Base-by-base conservation (phyloP, 1,140 invertebrate species). In the Drosophila azteca region DNA sequence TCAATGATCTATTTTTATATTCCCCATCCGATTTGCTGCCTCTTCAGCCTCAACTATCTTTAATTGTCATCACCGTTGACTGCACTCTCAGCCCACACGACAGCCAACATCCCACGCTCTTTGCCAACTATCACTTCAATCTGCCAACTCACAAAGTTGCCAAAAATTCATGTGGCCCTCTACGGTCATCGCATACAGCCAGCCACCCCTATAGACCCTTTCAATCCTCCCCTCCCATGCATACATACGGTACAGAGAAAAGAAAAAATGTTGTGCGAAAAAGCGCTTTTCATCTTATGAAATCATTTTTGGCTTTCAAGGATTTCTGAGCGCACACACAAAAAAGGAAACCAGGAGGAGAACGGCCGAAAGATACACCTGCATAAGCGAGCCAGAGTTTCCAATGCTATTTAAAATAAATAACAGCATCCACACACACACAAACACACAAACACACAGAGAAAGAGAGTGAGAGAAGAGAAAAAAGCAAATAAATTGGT, bases 401-500 rank as follows among this genome's bases (percentile, higher is more conserved):
- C 31, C 78, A 79, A 67, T 67, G 68, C 84, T 79, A 69, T 81
- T 90, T 90, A 90, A 90, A 85, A 90, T 82, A 90, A 90, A 90
- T 90, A 90, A 89, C 69, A 83, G 31, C 53, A 77, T 48, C 41
- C 35, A 31, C 35, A 53, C 48, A 41, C 50, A 60, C 50, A 58
- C 68, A 53, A 39, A 44, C 46, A 63, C 41, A 31, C 35, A 53
- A 43, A 31, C 50, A 60, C 50, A 58, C 68, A 53, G 29, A 44
- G 35, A 35, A 46, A 9, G 2, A 26, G 9, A 29, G 17, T 20
- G 11, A 63, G 39, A 50, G 49, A 45, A 43, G 59, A 17, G 17
- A 29, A 55, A 70, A 76, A 66, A 65, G 69, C 76, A 90, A 90
- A 90, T 90, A 90, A 90, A 90, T 90, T 90, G 89, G 88, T 90